Base-by-base conservation (phyloP, 2,797 vertebrate genomes). In the Enteromius anoplus region DNA sequence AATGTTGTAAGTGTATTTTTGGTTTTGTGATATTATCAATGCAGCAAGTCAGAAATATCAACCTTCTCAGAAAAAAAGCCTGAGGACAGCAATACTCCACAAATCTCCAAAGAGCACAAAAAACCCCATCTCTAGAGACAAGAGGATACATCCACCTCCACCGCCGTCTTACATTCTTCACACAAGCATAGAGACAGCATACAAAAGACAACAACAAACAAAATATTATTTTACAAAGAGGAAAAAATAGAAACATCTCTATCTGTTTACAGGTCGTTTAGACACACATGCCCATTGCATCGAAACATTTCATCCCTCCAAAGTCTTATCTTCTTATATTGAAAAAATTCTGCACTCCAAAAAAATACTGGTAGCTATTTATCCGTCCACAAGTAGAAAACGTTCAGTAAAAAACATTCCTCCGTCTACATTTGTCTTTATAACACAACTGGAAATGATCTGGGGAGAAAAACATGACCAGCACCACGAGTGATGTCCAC, bases 1-100 rank as follows among this genome's bases (percentile, higher is more conserved):
- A 83, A 83, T 90, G 88, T 90, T 90, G 89, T 90, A 93, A 92
- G 91, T 93, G 91, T 94, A 94, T 95, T 93, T 95, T 95, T 94
- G 92, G 93, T 93, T 88, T 93, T 89, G 87, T 88, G 88, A 93
- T 91, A 93, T 92, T 89, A 86, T 90, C 92, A 91, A 92, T 92
- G 90, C 90, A 92, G 92, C 92, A 88, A 92, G 84, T 92, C 84
- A 89, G 82, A 91, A 91, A 93, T 29, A 69, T 23, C 34, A 83
- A 86, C 19, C 55, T 45, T 87, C 75, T 70, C 83, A 47, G 82
- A 82, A 53, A 81, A 85, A 53, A 68, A 80, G 84, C 81, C 82
- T 85, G 76, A 84, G 80, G 81, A 85, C 12, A 65, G 78, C 68
- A 47, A 86, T 72, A 75, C 34, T 80, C 83, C 21, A 78, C 15